Evolutionary conservation across 2,888 invertebrate genomes (phyloP).

Genomic region (Drosophila antonietae): DNA sequence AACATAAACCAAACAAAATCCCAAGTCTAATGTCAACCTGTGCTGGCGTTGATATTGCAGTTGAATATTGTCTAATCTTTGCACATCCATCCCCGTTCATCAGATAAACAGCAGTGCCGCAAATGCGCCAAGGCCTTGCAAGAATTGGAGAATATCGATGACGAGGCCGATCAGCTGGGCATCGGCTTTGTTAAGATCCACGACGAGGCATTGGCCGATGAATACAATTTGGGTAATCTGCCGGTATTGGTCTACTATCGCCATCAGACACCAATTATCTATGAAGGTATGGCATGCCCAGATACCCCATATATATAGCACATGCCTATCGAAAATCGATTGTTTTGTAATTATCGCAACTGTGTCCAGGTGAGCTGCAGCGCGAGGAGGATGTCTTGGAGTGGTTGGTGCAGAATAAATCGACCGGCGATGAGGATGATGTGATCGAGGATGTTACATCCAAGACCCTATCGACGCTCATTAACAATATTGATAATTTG

Average conservation of each 20-base stretch:
- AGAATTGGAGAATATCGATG: constrained; percentile 97
- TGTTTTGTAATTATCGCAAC: constrained; percentile 33
- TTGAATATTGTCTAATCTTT: constrained; percentile 38
- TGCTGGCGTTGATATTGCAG: constrained; percentile 27
- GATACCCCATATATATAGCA: too few relatives aligned
- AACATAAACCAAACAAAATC: background rate
- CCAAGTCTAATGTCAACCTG: constrained; percentile 38
- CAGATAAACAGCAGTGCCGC: constrained; percentile 96
- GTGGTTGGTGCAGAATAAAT: constrained; percentile 97
- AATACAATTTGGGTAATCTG: constrained; percentile 95
- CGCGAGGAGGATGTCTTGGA: constrained; percentile 96
- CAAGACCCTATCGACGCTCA: constrained; percentile 93
- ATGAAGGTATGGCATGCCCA: constrained; percentile 89
- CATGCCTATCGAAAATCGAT: constrained; percentile 1
- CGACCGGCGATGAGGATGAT: constrained; percentile 96
- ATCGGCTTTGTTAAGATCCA: constrained; percentile 98
- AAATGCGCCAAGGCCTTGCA: constrained; percentile 95
- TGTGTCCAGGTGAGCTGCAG: constrained; percentile 90
- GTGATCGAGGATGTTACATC: constrained; percentile 97
- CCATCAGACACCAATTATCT: constrained; percentile 97
- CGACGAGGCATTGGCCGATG: constrained; percentile 95
- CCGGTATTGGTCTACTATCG: constrained; percentile 96
- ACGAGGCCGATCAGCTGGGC: constrained; percentile 96
- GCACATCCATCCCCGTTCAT: constrained; percentile 31
- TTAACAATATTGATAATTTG: constrained; percentile 95